phyloP scores from a whole-genome alignment of 2,888 invertebrate genomes.

The Tetragnatha montana region DNA sequence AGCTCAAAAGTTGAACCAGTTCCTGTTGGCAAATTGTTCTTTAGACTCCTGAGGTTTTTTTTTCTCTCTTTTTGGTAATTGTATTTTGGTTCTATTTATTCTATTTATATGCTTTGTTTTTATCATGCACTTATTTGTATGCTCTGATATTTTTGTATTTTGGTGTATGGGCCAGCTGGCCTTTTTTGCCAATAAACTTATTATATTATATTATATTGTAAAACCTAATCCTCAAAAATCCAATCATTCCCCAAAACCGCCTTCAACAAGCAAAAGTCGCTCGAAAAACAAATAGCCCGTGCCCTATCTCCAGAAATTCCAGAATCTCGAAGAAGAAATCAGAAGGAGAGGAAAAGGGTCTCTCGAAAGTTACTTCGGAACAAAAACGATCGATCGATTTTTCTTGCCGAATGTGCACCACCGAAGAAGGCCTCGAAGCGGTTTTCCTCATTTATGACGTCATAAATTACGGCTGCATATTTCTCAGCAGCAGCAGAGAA shows the following conservation, averaged over 20 bases:
- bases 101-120: too few relatives aligned
- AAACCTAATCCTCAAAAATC: not conserved
- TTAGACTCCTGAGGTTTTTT: too few relatives aligned
- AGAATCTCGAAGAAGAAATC: not conserved
- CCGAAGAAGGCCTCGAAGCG: conserved; percentile 7
- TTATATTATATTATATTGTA: too few relatives aligned
- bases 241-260: not conserved
- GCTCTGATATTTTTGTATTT: too few relatives aligned
- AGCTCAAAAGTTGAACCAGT: too few relatives aligned
- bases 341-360: not conserved
- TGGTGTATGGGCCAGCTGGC: too few relatives aligned
- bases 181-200: too few relatives aligned
- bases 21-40: too few relatives aligned
- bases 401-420: conserved; percentile 3
- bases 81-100: too few relatives aligned
- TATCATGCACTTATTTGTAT: too few relatives aligned
- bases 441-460: conserved; percentile 57
- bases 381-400: conserved; percentile 25
- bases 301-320: not conserved
- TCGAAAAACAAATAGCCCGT: not conserved
- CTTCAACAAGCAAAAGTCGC: not conserved
- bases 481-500: conserved; percentile 19
- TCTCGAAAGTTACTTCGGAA: not conserved
- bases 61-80: too few relatives aligned
- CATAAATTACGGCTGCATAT: conserved; percentile 53